Base-by-base conservation (phyloP, 1,140 invertebrate genomes). In the Lordiphosa mommai region DNA sequence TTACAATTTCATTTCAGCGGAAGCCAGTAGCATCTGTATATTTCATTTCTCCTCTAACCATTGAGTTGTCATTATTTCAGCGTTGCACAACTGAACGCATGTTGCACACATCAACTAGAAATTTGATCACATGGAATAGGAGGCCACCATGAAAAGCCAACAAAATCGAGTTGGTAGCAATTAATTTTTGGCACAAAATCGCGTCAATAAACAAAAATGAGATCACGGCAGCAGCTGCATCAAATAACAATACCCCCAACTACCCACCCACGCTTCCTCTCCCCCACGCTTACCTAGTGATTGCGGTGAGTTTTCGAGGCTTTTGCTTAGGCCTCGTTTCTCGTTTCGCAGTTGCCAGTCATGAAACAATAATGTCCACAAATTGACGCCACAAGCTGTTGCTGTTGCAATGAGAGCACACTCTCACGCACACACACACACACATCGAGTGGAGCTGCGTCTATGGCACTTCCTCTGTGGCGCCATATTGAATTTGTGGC, bases 321-420 rank as follows among this genome's bases (percentile, higher is more conserved):
- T 82, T 27, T 72, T 84, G 77, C 77, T 71, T 55, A 74, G 73
- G 70, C 69, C 64, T 58, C 47, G 60, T 6, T 51, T 32, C 40
- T 55, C 61, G 71, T 65, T 47, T 46, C 48, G 47, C 74, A 68
- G 65, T 82, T 60, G 66, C 47, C 72, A 84, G 76, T 77, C 77
- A 68, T 82, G 77, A 84, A 84, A 82, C 77, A 82, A 82, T 82
- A 82, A 82, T 84, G 77, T 82, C 77, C 77, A 71, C 77, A 82
- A 82, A 82, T 82, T 82, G 77, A 77, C 72, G 77, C 77, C 77
- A 82, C 77, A 84, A 82, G 77, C 77, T 82, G 77, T 84, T 82
- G 77, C 77, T 69, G 23, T 82, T 79, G 68, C 77, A 59, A 67
- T 34, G 67, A 72, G 56, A 53, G 40, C 30, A 58, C 50, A 47